phyloP scores from a whole-genome alignment of 2,113 vertebrate genomes.

The Turnix velox region DNA sequence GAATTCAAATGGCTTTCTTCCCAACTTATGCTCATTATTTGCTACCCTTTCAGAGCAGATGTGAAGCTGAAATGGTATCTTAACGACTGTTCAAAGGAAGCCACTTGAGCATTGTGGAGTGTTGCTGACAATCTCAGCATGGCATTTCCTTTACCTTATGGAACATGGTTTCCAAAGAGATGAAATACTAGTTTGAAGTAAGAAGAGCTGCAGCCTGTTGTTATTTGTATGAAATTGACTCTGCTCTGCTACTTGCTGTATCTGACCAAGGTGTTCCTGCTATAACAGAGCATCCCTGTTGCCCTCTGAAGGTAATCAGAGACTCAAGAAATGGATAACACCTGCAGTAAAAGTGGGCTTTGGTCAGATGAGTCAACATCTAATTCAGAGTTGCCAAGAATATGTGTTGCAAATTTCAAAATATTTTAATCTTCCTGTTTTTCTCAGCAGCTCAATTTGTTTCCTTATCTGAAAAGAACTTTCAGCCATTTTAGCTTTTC shows the following conservation, averaged over 20 bases:
- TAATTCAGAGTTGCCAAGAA: rapidly evolving
- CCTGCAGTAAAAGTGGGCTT: background rate
- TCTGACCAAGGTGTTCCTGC: background rate
- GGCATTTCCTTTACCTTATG: background rate
- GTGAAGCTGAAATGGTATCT: background rate
- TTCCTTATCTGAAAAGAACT: background rate
- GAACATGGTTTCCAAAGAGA: slow-evolving; percentile 6
- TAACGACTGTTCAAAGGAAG: slow-evolving; percentile 26
- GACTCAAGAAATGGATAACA: background rate
- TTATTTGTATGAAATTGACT: background rate
- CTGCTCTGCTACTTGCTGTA: background rate
- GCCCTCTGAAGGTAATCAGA: background rate
- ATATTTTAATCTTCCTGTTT: background rate
- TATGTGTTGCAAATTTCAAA: background rate
- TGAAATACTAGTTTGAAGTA: background rate
- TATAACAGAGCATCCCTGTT: background rate
- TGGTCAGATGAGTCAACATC: rapidly evolving
- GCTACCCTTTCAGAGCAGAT: background rate
- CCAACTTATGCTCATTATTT: slow-evolving; percentile 2
- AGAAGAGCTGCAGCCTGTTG: background rate
- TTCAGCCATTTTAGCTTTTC: background rate
- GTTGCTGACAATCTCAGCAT: background rate
- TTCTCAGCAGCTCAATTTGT: background rate
- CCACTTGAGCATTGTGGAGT: background rate
- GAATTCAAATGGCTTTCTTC: background rate